Evolutionary conservation across 2,797 vertebrate species (phyloP).

Genomic region (Enteromius argenteus): DNA sequence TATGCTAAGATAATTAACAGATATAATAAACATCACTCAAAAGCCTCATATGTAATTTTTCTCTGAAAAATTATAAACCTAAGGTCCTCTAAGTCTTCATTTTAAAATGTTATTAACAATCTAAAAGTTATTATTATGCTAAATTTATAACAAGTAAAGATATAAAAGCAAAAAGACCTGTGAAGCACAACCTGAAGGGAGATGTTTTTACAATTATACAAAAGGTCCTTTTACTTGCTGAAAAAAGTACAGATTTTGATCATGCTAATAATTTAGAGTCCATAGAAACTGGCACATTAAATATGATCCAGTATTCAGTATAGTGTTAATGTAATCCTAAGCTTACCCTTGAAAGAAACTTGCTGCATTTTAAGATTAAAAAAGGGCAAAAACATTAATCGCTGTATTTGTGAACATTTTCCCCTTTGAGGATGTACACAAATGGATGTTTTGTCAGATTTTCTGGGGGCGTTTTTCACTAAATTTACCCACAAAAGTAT

Average conservation of each 20-base stretch:
- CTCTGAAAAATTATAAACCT: background rate
- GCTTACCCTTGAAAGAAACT: background rate
- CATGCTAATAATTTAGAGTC: background rate
- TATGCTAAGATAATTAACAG: background rate
- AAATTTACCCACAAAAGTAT: background rate
- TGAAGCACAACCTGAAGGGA: background rate
- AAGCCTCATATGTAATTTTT: background rate
- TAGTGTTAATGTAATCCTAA: background rate
- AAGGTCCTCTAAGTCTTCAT: background rate
- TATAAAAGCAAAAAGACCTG: background rate
- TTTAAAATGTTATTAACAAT: background rate
- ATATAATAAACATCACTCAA: background rate
- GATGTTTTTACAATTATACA: background rate
- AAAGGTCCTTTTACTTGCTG: background rate
- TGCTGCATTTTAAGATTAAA: background rate
- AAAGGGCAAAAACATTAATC: background rate
- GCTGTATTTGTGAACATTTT: background rate
- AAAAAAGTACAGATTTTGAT: background rate
- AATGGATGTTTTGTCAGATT: slow-evolving; percentile 11
- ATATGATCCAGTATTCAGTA: background rate
- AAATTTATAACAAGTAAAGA: background rate
- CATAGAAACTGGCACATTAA: background rate
- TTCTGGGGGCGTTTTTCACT: slow-evolving; percentile 1
- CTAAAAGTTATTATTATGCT: background rate
- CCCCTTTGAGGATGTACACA: background rate